Percentiles rank a stretch among this genome's conserved stretches.
Evolutionary conservation across 1,140 invertebrate species (phyloP).

Genomic region (Dysdera silvatica): DNA sequence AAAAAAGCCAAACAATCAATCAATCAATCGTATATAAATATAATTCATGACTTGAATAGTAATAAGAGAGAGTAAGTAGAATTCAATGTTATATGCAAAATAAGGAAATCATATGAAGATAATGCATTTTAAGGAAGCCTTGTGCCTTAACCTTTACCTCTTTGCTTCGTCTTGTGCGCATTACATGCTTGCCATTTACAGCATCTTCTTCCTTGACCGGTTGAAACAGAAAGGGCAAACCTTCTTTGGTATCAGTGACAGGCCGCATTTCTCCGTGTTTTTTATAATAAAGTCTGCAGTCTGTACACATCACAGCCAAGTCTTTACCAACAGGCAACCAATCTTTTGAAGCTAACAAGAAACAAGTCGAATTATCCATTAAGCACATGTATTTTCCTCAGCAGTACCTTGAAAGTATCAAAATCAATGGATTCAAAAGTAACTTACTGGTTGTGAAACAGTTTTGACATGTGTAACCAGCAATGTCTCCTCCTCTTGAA

Average conservation of each 20-base stretch:
- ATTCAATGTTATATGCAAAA: no score
- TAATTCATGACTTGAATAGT: no score
- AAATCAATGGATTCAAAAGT: conserved; percentile 5
- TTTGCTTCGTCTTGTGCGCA: conserved; percentile 48
- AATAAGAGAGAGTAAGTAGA: no score
- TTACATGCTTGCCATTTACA: conserved; percentile 49
- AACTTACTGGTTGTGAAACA: conserved; percentile 58
- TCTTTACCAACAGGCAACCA: conserved; percentile 73
- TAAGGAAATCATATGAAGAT: neutral
- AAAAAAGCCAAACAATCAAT: no score
- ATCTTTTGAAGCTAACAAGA: conserved; percentile 54
- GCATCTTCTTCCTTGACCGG: conserved; percentile 55
- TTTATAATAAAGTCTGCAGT: conserved; percentile 72
- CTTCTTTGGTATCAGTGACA: conserved; percentile 39
- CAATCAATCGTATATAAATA: no score
- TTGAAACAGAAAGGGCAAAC: conserved; percentile 58
- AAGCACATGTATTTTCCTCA: neutral
- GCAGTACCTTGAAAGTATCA: neutral
- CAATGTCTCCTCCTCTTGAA: conserved; percentile 72
- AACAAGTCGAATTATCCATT: neutral
- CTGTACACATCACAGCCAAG: conserved; percentile 63
- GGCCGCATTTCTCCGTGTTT: conserved; percentile 71
- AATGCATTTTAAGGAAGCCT: neutral
- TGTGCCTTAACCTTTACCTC: conserved; percentile 24
- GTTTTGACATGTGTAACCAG: conserved; percentile 49